Conservation (phyloP, 1,140 invertebrate genomes). For the Papilio xuthus region DNA sequence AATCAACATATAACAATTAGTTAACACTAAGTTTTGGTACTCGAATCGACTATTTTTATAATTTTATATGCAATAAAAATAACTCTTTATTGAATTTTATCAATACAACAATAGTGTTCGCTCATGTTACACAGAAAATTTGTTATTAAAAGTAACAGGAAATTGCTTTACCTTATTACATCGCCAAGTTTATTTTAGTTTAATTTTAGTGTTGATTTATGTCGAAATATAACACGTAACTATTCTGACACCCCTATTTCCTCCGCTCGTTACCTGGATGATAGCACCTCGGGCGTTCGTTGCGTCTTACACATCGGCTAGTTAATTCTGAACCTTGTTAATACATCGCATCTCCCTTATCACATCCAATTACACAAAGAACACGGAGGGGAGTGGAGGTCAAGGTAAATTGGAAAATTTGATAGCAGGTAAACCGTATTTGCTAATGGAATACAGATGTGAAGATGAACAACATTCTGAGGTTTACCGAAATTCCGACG, state of each 20-base stretch:
- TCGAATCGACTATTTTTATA: neutral
- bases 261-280: constrained; percentile 66
- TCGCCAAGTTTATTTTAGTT: neutral
- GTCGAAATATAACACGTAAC: constrained; percentile 27
- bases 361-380: constrained; percentile 54
- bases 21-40: neutral
- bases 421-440: constrained; percentile 67
- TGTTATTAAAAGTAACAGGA: neutral
- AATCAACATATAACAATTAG: neutral
- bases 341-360: constrained; percentile 57
- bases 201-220: constrained; percentile 24
- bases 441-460: constrained; percentile 78
- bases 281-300: constrained; percentile 73
- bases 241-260: constrained; percentile 53
- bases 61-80: neutral
- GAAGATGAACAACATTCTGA: constrained; percentile 67
- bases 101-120: neutral
- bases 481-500: constrained; percentile 63
- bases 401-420: constrained; percentile 57
- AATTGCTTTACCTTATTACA: neutral
- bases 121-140: neutral
- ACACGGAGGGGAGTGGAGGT: constrained; percentile 44
- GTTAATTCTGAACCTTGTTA: constrained; percentile 63
- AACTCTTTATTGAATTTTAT: too few relatives aligned
- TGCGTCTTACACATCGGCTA: constrained; percentile 67